Evolutionary conservation across 2,888 invertebrate species (phyloP).

Genomic region (Nowickia ferox): DNA sequence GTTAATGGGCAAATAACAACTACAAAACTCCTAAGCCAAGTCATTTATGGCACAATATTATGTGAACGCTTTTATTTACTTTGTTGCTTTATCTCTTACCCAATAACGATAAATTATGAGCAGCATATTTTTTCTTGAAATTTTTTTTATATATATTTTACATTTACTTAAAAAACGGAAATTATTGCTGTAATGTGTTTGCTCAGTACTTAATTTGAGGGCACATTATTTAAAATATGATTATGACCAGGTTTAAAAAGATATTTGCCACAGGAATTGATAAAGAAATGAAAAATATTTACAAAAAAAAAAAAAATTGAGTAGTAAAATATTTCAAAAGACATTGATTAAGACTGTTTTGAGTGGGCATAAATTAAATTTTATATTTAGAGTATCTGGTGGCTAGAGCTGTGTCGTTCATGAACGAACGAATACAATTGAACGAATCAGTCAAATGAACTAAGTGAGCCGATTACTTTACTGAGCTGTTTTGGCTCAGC

Average conservation of each 20-base stretch:
- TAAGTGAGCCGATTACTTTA: too few relatives aligned
- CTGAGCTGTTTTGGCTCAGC: too few relatives aligned
- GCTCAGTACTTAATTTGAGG: conserved; percentile 67
- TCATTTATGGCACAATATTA: too few relatives aligned
- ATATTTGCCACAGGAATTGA: conserved; percentile 31
- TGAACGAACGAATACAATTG: too few relatives aligned
- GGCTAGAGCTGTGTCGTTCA: too few relatives aligned
- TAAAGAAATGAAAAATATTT: conserved; percentile 14
- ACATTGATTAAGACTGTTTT: conserved; percentile 47
- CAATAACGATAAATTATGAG: not conserved
- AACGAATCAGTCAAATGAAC: too few relatives aligned
- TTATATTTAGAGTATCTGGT: not conserved
- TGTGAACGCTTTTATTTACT: too few relatives aligned
- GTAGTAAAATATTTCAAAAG: not conserved
- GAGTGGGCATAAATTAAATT: conserved; percentile 21
- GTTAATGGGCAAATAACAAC: too few relatives aligned
- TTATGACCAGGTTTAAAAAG: conserved; percentile 45
- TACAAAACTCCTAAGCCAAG: not conserved
- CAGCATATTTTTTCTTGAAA: too few relatives aligned
- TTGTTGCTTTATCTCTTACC: conserved; percentile 3
- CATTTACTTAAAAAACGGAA: not conserved
- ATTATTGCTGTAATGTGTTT: conserved; percentile 43
- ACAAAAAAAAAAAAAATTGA: not conserved
- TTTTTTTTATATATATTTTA: not conserved
- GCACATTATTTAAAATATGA: conserved; percentile 66